A percentile compares a stretch with the other conserved stretches of the same genome.
These are phyloP conservation scores for Agrilus mali DNA, from an alignment of 2,888 invertebrate species.

Conservation along the genomic window DNA sequence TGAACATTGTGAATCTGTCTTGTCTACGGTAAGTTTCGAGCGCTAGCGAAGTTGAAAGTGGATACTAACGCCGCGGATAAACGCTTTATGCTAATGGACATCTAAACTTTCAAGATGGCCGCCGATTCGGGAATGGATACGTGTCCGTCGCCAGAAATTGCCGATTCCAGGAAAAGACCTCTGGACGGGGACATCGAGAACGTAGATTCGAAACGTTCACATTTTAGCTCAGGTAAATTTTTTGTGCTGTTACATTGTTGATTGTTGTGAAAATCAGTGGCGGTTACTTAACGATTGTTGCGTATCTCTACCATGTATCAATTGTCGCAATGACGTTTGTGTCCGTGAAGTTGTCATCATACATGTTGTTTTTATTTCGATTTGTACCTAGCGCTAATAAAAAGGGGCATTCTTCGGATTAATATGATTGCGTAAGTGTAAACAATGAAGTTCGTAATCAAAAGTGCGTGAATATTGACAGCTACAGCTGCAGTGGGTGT, in stretches of 20 bases:
- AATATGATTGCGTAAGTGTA: no score
- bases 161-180: conserved; percentile 82
- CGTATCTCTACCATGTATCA: no score
- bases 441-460: conserved; percentile 1
- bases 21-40: conserved; percentile 4
- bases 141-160: conserved; percentile 85
- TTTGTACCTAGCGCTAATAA: no score
- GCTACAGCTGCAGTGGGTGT: conserved; percentile 7
- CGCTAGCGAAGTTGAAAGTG: background rate
- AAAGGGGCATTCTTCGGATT: no score
- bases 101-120: conserved; percentile 54
- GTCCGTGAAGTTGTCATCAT: no score
- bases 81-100: conserved; percentile 19
- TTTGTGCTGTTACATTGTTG: conserved; percentile 2
- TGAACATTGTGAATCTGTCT: conserved; percentile 11
- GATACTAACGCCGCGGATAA: conserved; percentile 5
- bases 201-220: conserved; percentile 79
- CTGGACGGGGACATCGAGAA: conserved; percentile 79
- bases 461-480: conserved; percentile 11
- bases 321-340: no score
- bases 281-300: no score
- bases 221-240: conserved; percentile 74
- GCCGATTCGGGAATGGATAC: conserved; percentile 89
- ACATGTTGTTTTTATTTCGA: no score
- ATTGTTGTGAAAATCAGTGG: no score